Evolutionary conservation across 2,113 vertebrate species (phyloP).

Genomic region (Gavialis gangeticus): DNA sequence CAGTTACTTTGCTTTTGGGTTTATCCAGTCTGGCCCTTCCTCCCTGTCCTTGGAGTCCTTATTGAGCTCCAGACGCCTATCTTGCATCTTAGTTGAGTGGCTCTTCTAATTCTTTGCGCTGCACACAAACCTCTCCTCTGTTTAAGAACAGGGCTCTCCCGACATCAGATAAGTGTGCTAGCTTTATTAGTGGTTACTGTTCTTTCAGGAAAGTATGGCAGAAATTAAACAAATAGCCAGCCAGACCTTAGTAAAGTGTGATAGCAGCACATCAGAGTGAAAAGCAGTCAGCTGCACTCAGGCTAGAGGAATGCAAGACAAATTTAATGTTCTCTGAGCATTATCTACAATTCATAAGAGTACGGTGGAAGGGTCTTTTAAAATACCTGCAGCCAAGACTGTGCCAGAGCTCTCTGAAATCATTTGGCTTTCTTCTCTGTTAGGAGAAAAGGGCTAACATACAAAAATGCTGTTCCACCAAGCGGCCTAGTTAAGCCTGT

Average conservation of each 20-base stretch:
- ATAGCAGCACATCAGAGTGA: constrained; percentile 23
- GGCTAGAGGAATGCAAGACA: background rate
- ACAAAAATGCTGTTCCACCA: background rate
- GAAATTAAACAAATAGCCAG: background rate
- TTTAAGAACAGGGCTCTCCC: background rate
- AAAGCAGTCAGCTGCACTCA: constrained; percentile 11
- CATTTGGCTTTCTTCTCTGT: background rate
- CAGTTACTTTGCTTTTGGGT: background rate
- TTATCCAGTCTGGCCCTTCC: background rate
- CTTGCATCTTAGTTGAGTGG: constrained; percentile 53
- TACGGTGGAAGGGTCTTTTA: background rate
- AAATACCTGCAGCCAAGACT: background rate
- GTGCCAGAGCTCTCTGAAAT: background rate
- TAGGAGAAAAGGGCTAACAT: background rate
- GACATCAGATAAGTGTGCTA: background rate
- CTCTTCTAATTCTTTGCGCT: constrained; percentile 58
- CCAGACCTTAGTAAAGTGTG: background rate
- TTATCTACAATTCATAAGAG: background rate
- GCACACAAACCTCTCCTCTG: constrained; percentile 46
- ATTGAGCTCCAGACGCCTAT: constrained; percentile 49
- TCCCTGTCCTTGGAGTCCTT: constrained; percentile 59
- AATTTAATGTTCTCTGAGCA: background rate
- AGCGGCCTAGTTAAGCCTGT: background rate
- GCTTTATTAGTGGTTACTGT: background rate
- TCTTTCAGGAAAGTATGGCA: background rate